These are phyloP conservation scores for Etheostoma perlongum DNA, from an alignment of 2,797 vertebrate genomes.

Conservation along the genomic window DNA sequence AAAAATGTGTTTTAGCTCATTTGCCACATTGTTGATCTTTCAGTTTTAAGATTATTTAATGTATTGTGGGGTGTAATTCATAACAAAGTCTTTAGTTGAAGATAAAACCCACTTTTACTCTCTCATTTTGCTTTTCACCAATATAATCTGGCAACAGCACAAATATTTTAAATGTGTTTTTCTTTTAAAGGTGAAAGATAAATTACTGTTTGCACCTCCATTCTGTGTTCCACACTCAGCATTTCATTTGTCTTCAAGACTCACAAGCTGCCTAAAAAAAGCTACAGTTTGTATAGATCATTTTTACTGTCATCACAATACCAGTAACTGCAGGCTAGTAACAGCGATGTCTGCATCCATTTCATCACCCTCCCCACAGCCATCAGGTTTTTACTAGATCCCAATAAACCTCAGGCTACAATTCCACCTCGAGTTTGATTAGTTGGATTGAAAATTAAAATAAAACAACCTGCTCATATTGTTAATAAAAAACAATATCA, in stretches of 20 bases:
- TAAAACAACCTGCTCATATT: constrained; percentile 31
- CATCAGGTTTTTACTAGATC: constrained; percentile 54
- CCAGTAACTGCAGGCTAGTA: constrained; percentile 58
- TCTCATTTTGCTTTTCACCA: constrained; percentile 3
- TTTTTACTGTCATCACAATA: constrained; percentile 65
- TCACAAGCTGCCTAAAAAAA: constrained; percentile 59
- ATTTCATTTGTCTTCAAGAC: constrained; percentile 50
- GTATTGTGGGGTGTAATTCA: neutral
- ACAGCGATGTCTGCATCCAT: constrained; percentile 50
- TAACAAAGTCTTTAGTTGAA: neutral
- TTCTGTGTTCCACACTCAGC: constrained; percentile 27
- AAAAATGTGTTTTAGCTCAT: neutral
- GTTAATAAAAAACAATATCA: constrained; percentile 45
- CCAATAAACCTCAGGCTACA: constrained; percentile 57
- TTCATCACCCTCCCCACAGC: constrained; percentile 50
- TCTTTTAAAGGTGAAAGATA: constrained; percentile 25
- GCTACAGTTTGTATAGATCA: constrained; percentile 61
- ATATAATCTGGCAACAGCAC: neutral
- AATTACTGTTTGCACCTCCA: constrained; percentile 26
- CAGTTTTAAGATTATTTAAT: constrained; percentile 1
- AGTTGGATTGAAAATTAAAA: constrained; percentile 49
- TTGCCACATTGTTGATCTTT: neutral
- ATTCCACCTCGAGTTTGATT: constrained; percentile 51
- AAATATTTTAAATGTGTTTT: constrained; percentile 39
- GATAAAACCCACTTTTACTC: neutral